Evolutionary conservation across 1,140 invertebrate species (phyloP).

Genomic region (Trichonephila clavipes): DNA sequence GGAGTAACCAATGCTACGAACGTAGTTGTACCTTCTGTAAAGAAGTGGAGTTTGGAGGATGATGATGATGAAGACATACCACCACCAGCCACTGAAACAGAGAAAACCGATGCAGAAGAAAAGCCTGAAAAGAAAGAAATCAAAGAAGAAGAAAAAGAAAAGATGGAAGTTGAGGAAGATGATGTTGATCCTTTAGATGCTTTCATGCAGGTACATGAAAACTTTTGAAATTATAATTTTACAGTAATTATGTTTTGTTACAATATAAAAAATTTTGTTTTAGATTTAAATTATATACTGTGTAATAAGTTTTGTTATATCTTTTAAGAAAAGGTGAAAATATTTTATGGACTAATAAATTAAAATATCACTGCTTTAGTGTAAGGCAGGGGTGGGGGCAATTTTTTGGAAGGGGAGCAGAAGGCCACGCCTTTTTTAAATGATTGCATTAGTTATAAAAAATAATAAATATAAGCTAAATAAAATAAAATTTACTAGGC

Average conservation of each 20-base stretch:
- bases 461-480: no score
- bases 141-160: constrained; percentile 79
- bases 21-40: constrained; percentile 79
- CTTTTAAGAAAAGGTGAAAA: no score
- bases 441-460: no score
- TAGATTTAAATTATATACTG: no score
- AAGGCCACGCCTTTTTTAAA: no score
- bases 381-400: no score
- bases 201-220: constrained; percentile 90
- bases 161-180: constrained; percentile 90
- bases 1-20: constrained; percentile 77
- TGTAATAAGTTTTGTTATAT: no score
- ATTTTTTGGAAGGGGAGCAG: no score
- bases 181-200: constrained; percentile 98
- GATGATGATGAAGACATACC: constrained; percentile 80
- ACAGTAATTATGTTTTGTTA: not conserved
- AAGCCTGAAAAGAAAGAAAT: constrained; percentile 49
- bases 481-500: no score
- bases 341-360: no score
- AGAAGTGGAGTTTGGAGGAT: constrained; percentile 80
- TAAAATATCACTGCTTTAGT: no score
- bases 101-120: constrained; percentile 78
- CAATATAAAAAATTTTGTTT: no score
- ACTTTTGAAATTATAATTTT: not conserved
- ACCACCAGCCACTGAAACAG: constrained; percentile 77